Evolutionary conservation across 2,888 invertebrate genomes (phyloP).

Genomic region (Tachina fera): DNA sequence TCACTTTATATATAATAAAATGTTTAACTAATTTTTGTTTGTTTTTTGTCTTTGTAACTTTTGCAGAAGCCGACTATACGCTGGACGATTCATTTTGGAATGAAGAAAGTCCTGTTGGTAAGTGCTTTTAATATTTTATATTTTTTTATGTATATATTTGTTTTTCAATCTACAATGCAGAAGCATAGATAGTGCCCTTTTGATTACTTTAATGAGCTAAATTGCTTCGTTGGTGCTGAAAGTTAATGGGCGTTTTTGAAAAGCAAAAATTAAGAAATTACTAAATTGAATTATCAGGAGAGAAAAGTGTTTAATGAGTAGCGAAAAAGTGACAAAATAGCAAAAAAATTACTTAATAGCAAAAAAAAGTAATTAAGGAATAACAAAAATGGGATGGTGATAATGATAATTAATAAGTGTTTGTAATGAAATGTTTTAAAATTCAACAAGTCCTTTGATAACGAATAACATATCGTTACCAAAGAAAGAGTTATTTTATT

Average conservation of each 20-base stretch:
- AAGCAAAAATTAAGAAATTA: not conserved
- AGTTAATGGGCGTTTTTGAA: not conserved
- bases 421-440: no score
- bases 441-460: no score
- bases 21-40: conserved; percentile 28
- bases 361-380: no score
- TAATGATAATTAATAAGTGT: no score
- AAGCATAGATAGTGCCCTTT: not conserved
- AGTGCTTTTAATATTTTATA: conserved; percentile 80
- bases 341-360: no score
- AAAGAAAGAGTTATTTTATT: no score
- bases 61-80: conserved; percentile 96
- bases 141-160: not conserved
- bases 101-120: conserved; percentile 95
- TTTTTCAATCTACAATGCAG: not conserved
- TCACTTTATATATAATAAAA: conserved; percentile 11
- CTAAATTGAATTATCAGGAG: no score
- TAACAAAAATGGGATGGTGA: no score
- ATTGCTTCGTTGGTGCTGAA: not conserved
- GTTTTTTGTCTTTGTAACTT: conserved; percentile 77
- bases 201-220: not conserved
- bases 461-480: no score
- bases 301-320: no score
- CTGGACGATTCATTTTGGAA: conserved; percentile 97
- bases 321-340: no score